Evolutionary conservation across 2,797 vertebrate species (phyloP), one percentile per base, ranked within the genome.

Genomic region (Hypotaenidia philippensis): DNA sequence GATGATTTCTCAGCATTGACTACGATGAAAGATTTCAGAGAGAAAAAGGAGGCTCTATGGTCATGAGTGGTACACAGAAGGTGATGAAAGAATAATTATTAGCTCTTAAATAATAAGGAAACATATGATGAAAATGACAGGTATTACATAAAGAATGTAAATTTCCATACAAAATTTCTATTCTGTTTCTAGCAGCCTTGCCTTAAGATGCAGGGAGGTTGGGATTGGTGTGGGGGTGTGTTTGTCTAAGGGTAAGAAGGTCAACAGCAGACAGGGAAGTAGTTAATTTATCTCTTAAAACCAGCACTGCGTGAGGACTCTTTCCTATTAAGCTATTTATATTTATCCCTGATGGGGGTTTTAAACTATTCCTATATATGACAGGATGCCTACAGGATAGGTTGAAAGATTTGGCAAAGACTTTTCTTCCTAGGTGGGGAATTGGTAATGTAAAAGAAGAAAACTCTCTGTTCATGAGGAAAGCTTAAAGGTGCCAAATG

Each of bases 161-260:
- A 55, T 88, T 82, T 81, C 84, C 17, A 26, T 25, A 15, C 10
- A 64, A 83, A 40, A 64, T 32, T 20, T 49, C 0, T n/a, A 29
- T 53, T 78, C 89, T 44, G 56, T 78, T 81, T 44, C 11, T 26
- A 71, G 52, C 25, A 76, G 6, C 23, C 20, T 83, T 83, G 29
- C 55, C n/a, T 79, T n/a, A 64, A 61, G 29, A 6, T 41, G 11
- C 41, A 71, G 10, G 11, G n/a, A 88, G 14, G 32, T 18, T 40
- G 11, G 8, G 16, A n/a, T 18, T 36, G 11, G 8, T 6, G 3
- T 4, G 1, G 3, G 9, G 22, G 13, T 26, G 18, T 40, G 6
- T 50, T 13, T 40, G 5, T 45, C 77, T 61, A 55, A 65, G 31
- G 14, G 44, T 90, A 45, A 86, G 41, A 60, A 64, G 68, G 50